Conservation (phyloP, 1,140 invertebrate genomes). For the Patella vulgata region DNA sequence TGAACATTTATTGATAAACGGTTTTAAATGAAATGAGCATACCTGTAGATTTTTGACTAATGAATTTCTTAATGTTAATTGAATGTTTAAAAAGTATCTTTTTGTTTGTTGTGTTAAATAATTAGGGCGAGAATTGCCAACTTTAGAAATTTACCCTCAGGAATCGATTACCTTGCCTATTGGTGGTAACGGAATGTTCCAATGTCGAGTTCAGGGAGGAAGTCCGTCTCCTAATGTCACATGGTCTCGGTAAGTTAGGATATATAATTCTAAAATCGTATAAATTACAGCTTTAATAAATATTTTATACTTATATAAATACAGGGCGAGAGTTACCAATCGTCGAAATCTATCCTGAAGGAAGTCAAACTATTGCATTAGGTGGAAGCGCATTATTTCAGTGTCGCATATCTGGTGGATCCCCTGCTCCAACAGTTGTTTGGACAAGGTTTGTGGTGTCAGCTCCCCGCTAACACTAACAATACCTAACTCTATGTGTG, state of each 20-base stretch:
- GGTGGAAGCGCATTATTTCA: slow-evolving; percentile 80
- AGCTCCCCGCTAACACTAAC: too few relatives aligned
- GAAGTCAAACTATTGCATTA: slow-evolving; percentile 71
- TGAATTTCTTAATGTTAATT: too few relatives aligned
- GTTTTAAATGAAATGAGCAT: too few relatives aligned
- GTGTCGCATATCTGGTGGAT: slow-evolving; percentile 79
- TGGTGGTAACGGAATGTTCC: slow-evolving; percentile 78
- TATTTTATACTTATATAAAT: slow-evolving; percentile 59
- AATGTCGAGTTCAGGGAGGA: slow-evolving; percentile 80
- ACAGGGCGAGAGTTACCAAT: slow-evolving; percentile 82
- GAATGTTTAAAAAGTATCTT: neutral
- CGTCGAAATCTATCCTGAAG: slow-evolving; percentile 80
- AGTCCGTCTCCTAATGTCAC: slow-evolving; percentile 79
- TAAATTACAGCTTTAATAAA: too few relatives aligned
- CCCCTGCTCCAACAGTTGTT: slow-evolving; percentile 78
- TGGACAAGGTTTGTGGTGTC: slow-evolving; percentile 73
- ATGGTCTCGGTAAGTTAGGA: slow-evolving; percentile 73
- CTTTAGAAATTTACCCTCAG: slow-evolving; percentile 80
- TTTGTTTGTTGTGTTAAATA: slow-evolving; percentile 1
- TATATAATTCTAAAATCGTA: too few relatives aligned
- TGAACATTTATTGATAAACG: too few relatives aligned
- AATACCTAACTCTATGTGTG: too few relatives aligned
- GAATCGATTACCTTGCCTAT: slow-evolving; percentile 71
- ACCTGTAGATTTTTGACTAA: too few relatives aligned
- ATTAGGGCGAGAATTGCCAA: slow-evolving; percentile 82